Conservation (phyloP, 2,113 vertebrate species). For the Chaetura pelagica region DNA sequence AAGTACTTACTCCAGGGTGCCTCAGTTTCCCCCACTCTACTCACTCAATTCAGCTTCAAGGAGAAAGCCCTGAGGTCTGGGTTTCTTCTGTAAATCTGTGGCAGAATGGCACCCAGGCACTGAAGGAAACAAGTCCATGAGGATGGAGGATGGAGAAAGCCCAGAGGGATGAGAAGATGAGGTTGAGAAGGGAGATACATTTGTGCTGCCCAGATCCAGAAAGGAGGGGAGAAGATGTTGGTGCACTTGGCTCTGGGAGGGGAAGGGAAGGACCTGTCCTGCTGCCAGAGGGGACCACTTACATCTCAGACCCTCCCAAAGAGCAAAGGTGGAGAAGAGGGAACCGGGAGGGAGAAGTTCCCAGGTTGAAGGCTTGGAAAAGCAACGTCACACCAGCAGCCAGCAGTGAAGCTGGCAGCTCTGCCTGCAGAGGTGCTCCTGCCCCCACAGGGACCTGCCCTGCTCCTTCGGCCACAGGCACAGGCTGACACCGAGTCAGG, state of each 20-base stretch:
- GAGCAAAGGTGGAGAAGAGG: neutral
- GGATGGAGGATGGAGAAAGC: neutral
- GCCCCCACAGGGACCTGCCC: rapidly evolving
- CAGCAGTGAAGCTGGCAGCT: neutral
- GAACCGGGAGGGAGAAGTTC: neutral
- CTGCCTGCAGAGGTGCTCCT: neutral
- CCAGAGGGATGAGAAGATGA: neutral
- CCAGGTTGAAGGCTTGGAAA: neutral
- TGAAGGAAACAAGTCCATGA: neutral
- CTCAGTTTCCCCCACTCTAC: neutral
- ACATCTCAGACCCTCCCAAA: neutral
- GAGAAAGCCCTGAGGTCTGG: neutral
- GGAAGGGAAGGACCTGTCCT: neutral
- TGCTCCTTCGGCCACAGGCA: rapidly evolving
- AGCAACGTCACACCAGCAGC: neutral
- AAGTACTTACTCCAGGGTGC: neutral
- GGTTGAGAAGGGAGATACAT: neutral
- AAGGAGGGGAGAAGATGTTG: neutral
- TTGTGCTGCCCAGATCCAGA: neutral
- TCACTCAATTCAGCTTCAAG: neutral
- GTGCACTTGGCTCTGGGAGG: neutral
- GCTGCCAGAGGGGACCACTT: neutral
- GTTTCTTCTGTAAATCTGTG: neutral
- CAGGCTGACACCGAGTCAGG: neutral
- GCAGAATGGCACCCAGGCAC: neutral